Base-by-base conservation (phyloP, 2,113 vertebrate genomes). In the Miniopterus natalensis region DNA sequence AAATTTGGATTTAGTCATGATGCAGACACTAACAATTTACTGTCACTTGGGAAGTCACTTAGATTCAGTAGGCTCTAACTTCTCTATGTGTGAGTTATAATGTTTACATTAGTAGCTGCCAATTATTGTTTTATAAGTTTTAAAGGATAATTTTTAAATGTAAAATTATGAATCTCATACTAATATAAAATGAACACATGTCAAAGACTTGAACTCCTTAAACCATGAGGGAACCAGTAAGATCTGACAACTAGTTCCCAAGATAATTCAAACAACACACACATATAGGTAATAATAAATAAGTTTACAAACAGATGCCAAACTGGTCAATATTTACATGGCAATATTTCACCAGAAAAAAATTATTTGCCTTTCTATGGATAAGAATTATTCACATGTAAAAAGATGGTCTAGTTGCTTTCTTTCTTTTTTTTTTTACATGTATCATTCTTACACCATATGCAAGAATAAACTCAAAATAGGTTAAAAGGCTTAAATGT, bases 191-290 rank as follows among this genome's bases (percentile, higher is more conserved):
- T 73, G 20, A 75, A 45, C 8, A 70, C 6, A 45, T 31, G 17
- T 15, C 11, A 78, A 71, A 85, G 29, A 61, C 5, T 93, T 95
- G 90, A 91, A 94, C 18, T 89, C 45, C 55, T 83, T 73, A 87
- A 2, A 93, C 86, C 73, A 47, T 71, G 7, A 81, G 36, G 10
- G 42, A 75, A 51, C 2, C 20, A 42, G 12, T 87, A 88, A 78
- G 15, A 88, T 89, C 29, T 47, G 10, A 42, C 6, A 79, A 77
- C 42, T 84, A 55, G 23, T 81, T 70, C 40, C 31, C n/a, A 78
- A 77, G 11, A 53, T 51, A 31, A 73, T 87, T 90, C 31, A 84
- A 90, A 85, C 3, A 95, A 31, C 15, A 81, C 27, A 84, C 7
- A n/a, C 5, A 75, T 81, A n/a, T 63, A 68, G 9, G 6, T 57